A percentile compares a stretch with the other conserved stretches of the same genome.
Evolutionary conservation across 1,140 invertebrate species (phyloP).

Genomic region (Melanaphis sacchari): DNA sequence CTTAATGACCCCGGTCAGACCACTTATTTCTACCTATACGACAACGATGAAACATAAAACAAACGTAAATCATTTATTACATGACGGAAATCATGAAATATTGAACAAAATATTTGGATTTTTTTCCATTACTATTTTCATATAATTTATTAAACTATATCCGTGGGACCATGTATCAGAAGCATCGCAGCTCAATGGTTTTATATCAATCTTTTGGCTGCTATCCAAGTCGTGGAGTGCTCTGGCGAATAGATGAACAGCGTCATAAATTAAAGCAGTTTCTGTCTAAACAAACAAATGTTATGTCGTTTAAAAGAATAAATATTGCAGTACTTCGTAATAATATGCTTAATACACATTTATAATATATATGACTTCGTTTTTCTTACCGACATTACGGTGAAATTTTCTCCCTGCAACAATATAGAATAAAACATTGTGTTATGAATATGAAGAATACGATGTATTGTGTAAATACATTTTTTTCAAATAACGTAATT

Average conservation of each 20-base stretch:
- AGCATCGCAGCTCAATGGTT: constrained; percentile 86
- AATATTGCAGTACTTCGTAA: background rate
- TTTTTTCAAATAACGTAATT: background rate
- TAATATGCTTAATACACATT: background rate
- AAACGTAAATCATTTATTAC: background rate
- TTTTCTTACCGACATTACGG: constrained; percentile 49
- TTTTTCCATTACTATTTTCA: constrained; percentile 84
- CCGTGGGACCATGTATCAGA: constrained; percentile 92
- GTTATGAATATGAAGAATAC: background rate
- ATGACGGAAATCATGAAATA: background rate
- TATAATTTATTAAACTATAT: constrained; percentile 94
- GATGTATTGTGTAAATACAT: background rate
- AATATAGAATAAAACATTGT: background rate
- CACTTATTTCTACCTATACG: constrained; percentile 84
- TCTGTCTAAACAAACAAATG: constrained; percentile 77
- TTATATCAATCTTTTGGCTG: constrained; percentile 87
- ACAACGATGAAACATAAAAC: background rate
- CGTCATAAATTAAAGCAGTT: constrained; percentile 94
- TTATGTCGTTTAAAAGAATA: background rate
- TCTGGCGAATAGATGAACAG: constrained; percentile 91
- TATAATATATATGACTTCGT: background rate
- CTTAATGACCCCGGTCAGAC: constrained; percentile 90
- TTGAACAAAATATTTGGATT: background rate
- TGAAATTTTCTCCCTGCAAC: constrained; percentile 39
- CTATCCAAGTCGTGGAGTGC: constrained; percentile 89